These are phyloP conservation scores for Sialia sialis DNA, from an alignment of 2,113 vertebrate species.

Conservation along the genomic window DNA sequence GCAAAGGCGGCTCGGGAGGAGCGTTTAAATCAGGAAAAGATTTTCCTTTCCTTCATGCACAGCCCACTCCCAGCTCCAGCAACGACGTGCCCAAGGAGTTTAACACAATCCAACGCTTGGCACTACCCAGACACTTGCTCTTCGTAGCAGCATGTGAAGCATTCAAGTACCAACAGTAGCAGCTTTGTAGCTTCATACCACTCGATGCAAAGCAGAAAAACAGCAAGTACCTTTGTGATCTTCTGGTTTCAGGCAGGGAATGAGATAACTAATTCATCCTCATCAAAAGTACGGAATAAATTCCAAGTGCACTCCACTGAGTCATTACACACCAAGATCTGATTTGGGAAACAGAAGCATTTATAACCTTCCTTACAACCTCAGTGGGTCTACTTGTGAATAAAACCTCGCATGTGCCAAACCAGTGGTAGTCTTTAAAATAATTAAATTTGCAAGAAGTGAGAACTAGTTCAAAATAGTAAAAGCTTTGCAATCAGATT, in stretches of 20 bases:
- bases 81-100: background rate
- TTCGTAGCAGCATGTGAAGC: background rate
- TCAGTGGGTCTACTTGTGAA: background rate
- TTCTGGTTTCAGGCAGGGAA: conserved; percentile 9
- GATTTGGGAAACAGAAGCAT: conserved; percentile 4
- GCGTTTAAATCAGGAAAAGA: background rate
- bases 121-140: background rate
- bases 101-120: background rate
- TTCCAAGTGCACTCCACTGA: conserved; percentile 28
- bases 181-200: background rate
- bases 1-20: background rate
- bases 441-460: background rate
- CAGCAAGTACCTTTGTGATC: background rate
- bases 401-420: background rate
- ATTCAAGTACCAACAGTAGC: background rate
- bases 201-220: background rate
- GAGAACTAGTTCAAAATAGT: background rate
- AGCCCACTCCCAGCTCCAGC: background rate
- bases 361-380: conserved; percentile 6
- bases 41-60: background rate
- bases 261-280: background rate
- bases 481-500: background rate
- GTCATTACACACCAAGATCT: background rate
- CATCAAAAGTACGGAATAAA: background rate
- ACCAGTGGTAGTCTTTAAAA: background rate